Conservation (phyloP, 2,888 invertebrate species). For the Leptopterna dolabrata region DNA sequence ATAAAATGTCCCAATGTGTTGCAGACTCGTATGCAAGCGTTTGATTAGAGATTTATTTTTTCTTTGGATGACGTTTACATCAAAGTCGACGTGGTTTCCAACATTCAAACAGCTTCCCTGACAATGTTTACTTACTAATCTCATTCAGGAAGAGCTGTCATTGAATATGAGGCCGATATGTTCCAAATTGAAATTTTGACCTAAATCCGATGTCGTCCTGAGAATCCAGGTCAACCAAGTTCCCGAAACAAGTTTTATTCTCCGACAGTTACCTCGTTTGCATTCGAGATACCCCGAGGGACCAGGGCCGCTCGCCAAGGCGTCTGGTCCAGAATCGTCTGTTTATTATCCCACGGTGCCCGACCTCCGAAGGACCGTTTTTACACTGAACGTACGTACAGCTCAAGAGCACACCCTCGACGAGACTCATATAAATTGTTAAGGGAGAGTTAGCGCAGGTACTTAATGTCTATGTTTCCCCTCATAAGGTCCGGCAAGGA, state of each 20-base stretch:
- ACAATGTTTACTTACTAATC: too few species aligned
- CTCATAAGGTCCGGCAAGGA: not conserved
- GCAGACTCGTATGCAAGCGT: too few species aligned
- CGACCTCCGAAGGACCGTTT: not conserved
- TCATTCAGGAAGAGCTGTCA: too few species aligned
- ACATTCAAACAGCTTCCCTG: too few species aligned
- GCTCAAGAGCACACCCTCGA: not conserved
- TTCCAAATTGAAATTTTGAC: not conserved
- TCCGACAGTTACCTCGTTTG: not conserved
- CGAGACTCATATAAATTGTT: not conserved
- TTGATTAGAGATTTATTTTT: too few species aligned
- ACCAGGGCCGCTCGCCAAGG: not conserved
- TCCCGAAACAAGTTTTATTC: not conserved
- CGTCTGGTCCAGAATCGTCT: not conserved
- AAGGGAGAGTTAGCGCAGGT: not conserved
- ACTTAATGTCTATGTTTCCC: slow-evolving; percentile 21
- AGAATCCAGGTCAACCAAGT: not conserved
- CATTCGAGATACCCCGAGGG: not conserved
- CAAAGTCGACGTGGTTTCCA: too few species aligned
- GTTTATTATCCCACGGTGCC: not conserved
- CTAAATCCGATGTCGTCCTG: not conserved
- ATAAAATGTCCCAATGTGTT: too few species aligned
- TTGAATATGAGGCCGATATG: too few species aligned
- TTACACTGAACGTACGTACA: not conserved
- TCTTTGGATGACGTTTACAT: too few species aligned